Conservation (phyloP, 2,113 vertebrate species). For the Dipodomys stephensi region DNA sequence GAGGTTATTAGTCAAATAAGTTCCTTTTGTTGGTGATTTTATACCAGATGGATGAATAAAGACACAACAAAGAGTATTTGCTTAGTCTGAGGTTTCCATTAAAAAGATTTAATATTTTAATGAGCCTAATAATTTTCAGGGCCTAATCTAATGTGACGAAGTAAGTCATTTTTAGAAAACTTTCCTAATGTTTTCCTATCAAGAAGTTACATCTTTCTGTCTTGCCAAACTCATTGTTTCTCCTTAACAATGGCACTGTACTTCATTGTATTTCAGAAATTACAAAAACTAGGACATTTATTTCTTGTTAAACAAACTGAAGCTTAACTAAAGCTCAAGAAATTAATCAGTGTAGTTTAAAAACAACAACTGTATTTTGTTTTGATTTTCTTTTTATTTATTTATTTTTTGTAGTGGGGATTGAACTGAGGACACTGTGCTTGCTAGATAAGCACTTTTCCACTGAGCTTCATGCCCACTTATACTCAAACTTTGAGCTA, state of each 20-base stretch:
- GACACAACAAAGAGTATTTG: constrained; percentile 71
- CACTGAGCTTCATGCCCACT: no score
- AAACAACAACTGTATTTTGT: no score
- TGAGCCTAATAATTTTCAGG: constrained; percentile 49
- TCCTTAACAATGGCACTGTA: neutral
- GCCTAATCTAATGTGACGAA: neutral
- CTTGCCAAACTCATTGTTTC: constrained; percentile 1
- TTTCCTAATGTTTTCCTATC: neutral
- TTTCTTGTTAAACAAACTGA: constrained; percentile 24
- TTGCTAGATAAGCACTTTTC: no score
- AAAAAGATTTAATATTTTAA: constrained; percentile 74
- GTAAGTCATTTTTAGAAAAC: neutral
- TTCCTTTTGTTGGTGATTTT: constrained; percentile 83
- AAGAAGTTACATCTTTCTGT: neutral
- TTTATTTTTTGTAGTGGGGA: no score
- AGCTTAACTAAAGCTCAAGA: neutral
- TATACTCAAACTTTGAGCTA: no score
- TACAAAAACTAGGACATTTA: neutral
- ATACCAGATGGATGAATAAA: constrained; percentile 80
- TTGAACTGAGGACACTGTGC: no score
- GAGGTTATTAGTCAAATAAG: constrained; percentile 84
- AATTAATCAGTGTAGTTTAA: neutral
- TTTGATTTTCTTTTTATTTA: no score
- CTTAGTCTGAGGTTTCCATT: constrained; percentile 69
- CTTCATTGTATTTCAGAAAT: neutral